Percentiles rank a stretch among this genome's conserved stretches.
Conservation (phyloP, 92 coral and sea anemone genomes). For the Paramuricea clavata region DNA sequence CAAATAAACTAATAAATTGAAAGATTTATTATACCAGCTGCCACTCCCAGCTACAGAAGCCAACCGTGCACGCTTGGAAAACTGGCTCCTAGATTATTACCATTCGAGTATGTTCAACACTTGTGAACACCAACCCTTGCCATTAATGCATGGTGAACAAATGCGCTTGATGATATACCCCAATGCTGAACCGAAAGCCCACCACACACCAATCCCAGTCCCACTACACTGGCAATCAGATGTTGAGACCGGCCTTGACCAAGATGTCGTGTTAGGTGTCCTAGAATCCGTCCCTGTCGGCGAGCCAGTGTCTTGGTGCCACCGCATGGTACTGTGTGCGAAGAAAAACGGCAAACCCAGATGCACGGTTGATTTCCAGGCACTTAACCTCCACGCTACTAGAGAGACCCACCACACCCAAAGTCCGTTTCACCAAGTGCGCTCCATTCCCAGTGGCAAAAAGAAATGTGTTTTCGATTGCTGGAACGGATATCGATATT, state of each 20-base stretch:
- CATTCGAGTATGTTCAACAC: slow-evolving; percentile 74
- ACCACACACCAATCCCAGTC: slow-evolving; percentile 73
- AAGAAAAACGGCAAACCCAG: slow-evolving; percentile 69
- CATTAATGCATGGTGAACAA: slow-evolving; percentile 64
- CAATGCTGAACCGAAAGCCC: slow-evolving; percentile 63
- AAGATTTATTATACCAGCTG: too few species aligned
- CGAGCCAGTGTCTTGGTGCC: slow-evolving; percentile 68
- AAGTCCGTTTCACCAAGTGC: slow-evolving; percentile 75
- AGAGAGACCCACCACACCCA: slow-evolving; percentile 73
- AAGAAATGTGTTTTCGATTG: slow-evolving; percentile 58
- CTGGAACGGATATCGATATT: slow-evolving; percentile 72
- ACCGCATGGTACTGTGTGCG: slow-evolving; percentile 66
- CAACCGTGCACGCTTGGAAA: slow-evolving; percentile 52
- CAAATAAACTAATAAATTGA: too few species aligned
- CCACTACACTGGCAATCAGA: slow-evolving; percentile 76
- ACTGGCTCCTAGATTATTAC: slow-evolving; percentile 74
- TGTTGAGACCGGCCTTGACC: slow-evolving; percentile 66
- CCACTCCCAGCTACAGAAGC: slow-evolving; percentile 60
- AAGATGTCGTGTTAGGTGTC: slow-evolving; percentile 68
- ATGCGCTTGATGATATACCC: slow-evolving; percentile 69
- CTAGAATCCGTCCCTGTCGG: slow-evolving; percentile 62
- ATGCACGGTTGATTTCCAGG: slow-evolving; percentile 71
- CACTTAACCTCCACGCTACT: slow-evolving; percentile 67
- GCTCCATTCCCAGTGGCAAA: slow-evolving; percentile 47
- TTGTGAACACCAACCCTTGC: slow-evolving; percentile 73